Base-by-base conservation (phyloP, 2,113 vertebrate genomes). In the Electrona antarctica region DNA sequence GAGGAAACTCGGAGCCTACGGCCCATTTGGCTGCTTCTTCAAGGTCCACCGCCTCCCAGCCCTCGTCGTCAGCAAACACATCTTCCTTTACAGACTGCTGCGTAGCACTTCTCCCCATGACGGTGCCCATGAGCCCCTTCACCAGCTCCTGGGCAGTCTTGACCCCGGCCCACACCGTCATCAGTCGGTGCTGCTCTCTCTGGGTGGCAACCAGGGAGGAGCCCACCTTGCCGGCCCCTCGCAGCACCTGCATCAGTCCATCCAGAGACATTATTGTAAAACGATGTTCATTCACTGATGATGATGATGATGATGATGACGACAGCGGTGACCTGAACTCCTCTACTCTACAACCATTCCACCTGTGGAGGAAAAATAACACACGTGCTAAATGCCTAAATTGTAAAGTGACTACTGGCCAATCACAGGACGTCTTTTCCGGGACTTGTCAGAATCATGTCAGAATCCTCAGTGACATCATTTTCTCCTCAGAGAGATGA, bases 171-270 rank as follows among this genome's bases (percentile, higher is more conserved):
- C 88, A 85, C 59, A 89, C 47, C 1, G 81, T 83, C 12, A 76
- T 55, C 59, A 90, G 51, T 4, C 84, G 51, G 11, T 90, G 70
- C 57, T 85, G 85, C 33, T 91, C 89, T 8, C 81, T 76, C 57
- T 87, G 89, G 6, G 57, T 81, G 29, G 59, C 66, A 48, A 66
- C 64, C 7, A 89, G 68, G 3, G 86, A 86, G 14, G 76, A 69
- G 3, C 82, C 84, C 15, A 91, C 89, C 13, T 72, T 82, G n/a
- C 85, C 56, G 4, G 79, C 85, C n/a, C 90, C 90, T 8, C 85
- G 76, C 14, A 90, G 21, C 41, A 90, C 86, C 51, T 81, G 71
- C n/a, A 82, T 41, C 14, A 85, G 67, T 29, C 89, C 90, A 0
- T 41, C 2, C 33, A 4, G 33, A 41, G 33, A 41, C 33, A 41